Evolutionary conservation across 1,140 invertebrate species (phyloP).

Genomic region (Ectropis grisescens): DNA sequence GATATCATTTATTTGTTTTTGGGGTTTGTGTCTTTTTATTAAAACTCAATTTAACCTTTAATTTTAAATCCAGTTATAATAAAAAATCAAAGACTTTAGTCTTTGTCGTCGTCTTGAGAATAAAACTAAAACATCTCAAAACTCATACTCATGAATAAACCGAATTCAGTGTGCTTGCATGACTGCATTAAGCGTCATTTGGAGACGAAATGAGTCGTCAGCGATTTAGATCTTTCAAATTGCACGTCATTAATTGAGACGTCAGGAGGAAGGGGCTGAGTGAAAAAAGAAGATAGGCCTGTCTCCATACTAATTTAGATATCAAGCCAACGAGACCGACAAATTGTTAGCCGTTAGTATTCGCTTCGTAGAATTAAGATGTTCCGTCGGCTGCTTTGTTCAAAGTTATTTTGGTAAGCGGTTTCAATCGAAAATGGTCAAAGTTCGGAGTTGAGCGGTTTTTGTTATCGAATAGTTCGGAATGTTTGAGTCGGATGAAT

Average conservation of each 20-base stretch:
- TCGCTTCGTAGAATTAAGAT: conserved; percentile 41
- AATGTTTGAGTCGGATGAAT: conserved; percentile 8
- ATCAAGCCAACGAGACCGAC: conserved; percentile 54
- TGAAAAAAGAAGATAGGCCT: conserved; percentile 35
- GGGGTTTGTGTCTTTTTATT: too few species aligned
- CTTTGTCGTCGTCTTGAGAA: too few species aligned
- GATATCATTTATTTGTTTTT: too few species aligned
- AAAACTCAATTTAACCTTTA: too few species aligned
- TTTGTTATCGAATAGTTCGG: conserved; percentile 37
- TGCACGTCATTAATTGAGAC: conserved; percentile 60
- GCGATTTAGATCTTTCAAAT: conserved; percentile 53
- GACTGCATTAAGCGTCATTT: conserved; percentile 17
- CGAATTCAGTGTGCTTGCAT: too few species aligned
- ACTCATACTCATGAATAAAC: too few species aligned
- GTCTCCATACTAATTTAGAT: conserved; percentile 64
- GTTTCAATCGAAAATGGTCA: conserved; percentile 35
- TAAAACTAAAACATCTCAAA: too few species aligned
- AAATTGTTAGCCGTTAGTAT: conserved; percentile 50
- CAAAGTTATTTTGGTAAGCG: conserved; percentile 41
- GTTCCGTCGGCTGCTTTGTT: conserved; percentile 36
- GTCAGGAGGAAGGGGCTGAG: conserved; percentile 27
- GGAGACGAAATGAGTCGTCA: conserved; percentile 37
- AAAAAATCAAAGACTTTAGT: too few species aligned
- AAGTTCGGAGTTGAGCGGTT: conserved; percentile 35
- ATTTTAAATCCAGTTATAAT: too few species aligned